These are phyloP conservation scores for Hermatobates lingyangjiaoensis DNA, from an alignment of 1,140 invertebrate genomes.

Conservation along the genomic window DNA sequence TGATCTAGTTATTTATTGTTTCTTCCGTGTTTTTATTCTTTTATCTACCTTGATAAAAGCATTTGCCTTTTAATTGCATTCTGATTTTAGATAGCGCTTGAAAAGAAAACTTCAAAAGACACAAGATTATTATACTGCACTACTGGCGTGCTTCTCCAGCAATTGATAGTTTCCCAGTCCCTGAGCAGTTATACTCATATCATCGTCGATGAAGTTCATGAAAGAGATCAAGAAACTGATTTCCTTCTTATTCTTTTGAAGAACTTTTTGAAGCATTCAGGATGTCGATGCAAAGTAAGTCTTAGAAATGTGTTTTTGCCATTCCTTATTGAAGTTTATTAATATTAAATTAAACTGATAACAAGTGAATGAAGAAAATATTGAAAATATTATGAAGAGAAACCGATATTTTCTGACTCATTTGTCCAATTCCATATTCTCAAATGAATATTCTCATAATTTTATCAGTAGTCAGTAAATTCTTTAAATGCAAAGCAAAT, in stretches of 20 bases:
- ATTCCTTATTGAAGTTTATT: too few species aligned
- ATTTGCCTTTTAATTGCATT: not conserved
- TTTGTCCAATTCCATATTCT: too few species aligned
- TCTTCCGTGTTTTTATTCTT: not conserved
- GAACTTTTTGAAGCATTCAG: constrained; percentile 41
- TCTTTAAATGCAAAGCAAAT: too few species aligned
- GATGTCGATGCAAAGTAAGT: constrained; percentile 29
- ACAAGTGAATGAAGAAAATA: too few species aligned
- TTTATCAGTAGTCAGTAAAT: too few species aligned
- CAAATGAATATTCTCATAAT: too few species aligned
- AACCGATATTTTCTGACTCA: too few species aligned
- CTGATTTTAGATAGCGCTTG: constrained; percentile 36
- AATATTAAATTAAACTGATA: too few species aligned
- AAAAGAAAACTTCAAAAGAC: constrained; percentile 35
- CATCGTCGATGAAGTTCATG: constrained; percentile 89
- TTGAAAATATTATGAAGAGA: too few species aligned
- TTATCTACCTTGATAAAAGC: too few species aligned
- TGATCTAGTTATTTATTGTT: not conserved
- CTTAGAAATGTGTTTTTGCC: too few species aligned
- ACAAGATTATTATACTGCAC: constrained; percentile 77
- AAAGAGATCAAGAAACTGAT: constrained; percentile 83
- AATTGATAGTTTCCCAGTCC: constrained; percentile 30
- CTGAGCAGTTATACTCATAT: constrained; percentile 62
- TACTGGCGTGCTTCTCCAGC: constrained; percentile 44
- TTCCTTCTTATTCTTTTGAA: constrained; percentile 75